Evolutionary conservation across 1,140 invertebrate species (phyloP).

Genomic region (Helicoverpa armigera): DNA sequence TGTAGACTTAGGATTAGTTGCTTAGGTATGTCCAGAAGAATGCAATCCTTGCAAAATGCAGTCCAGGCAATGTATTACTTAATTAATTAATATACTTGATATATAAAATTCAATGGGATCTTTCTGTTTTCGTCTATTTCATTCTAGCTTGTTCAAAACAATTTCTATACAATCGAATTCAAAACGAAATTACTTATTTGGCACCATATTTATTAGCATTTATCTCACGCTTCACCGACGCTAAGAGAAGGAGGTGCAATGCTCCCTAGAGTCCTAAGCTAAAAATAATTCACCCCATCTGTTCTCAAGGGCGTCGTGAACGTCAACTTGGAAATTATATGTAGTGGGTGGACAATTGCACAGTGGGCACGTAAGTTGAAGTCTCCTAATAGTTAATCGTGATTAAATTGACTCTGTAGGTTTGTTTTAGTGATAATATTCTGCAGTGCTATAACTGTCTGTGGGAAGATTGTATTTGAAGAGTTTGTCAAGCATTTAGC

Average conservation of each 20-base stretch:
- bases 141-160: background rate
- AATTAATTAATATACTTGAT: too few species aligned
- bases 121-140: too few species aligned
- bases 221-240: background rate
- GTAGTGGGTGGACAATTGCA: background rate
- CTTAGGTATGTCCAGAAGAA: too few species aligned
- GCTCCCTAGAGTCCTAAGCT: background rate
- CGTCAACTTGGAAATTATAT: conserved; percentile 40
- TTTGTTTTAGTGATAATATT: background rate
- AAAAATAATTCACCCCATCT: conserved; percentile 34
- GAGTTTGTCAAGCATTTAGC: too few species aligned
- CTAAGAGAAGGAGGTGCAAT: conserved; percentile 20
- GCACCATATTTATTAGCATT: background rate
- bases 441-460: too few species aligned
- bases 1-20: background rate
- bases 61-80: too few species aligned
- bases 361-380: background rate
- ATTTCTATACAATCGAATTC: too few species aligned
- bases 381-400: background rate
- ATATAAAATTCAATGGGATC: too few species aligned
- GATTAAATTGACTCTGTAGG: background rate
- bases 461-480: too few species aligned
- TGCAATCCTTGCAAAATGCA: too few species aligned
- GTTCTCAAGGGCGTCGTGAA: conserved; percentile 35
- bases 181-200: too few species aligned